These are phyloP conservation scores for Catagonus wagneri DNA, from an alignment of 2,113 vertebrate species.

Conservation along the genomic window DNA sequence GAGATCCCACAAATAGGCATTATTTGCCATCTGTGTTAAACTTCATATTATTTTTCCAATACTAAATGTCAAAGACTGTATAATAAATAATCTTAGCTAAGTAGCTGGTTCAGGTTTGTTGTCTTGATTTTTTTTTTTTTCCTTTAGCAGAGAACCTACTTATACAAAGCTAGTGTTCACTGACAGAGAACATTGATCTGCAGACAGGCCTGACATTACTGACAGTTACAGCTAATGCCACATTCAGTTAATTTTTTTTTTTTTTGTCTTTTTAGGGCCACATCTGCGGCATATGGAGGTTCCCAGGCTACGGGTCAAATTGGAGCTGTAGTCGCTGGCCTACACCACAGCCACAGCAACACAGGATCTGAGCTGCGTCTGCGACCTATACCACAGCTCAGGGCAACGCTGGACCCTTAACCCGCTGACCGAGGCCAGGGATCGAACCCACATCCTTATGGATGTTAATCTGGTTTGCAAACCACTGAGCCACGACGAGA, in stretches of 20 bases:
- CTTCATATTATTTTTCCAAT: conserved; percentile 55
- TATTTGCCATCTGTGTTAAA: conserved; percentile 62
- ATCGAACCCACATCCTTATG: too few relatives aligned
- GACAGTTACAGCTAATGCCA: conserved; percentile 19
- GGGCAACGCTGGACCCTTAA: too few relatives aligned
- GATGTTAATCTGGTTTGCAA: too few relatives aligned
- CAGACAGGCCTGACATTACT: neutral
- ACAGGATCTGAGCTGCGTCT: too few relatives aligned
- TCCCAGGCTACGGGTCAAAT: too few relatives aligned
- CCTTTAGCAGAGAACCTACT: conserved; percentile 1
- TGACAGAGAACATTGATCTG: neutral
- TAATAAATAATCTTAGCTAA: conserved; percentile 25
- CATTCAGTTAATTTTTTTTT: neutral
- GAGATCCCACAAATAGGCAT: conserved; percentile 25
- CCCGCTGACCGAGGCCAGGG: too few relatives aligned
- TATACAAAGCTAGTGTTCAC: neutral
- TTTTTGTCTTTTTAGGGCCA: too few relatives aligned
- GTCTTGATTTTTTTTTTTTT: conserved; percentile 33
- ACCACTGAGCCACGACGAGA: too few relatives aligned
- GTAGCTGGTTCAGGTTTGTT: neutral
- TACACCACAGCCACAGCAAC: too few relatives aligned
- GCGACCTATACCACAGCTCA: too few relatives aligned
- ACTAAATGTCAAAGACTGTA: conserved; percentile 57
- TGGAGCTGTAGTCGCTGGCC: too few relatives aligned
- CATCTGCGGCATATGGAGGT: too few relatives aligned